Percentiles rank a stretch among this genome's conserved stretches.
phyloP scores from a whole-genome alignment of 2,797 vertebrate genomes.

The Tamandua tetradactyla region DNA sequence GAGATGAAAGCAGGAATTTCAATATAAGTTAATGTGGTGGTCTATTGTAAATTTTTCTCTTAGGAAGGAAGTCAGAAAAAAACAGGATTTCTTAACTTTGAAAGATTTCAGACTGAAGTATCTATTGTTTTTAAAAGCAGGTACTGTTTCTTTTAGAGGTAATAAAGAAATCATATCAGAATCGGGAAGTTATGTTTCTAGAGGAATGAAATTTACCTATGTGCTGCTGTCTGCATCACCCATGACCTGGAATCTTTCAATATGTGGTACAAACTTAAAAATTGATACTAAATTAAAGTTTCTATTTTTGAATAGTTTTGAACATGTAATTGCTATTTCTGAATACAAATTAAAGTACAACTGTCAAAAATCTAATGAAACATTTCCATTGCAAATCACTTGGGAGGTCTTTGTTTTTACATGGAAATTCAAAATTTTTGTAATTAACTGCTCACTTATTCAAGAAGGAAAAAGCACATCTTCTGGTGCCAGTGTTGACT shows the following conservation, averaged over 20 bases:
- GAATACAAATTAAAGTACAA: background rate
- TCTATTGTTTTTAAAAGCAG: background rate
- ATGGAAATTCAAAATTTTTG: background rate
- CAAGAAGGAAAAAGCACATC: background rate
- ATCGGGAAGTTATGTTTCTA: background rate
- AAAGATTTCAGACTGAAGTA: background rate
- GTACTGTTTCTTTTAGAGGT: background rate
- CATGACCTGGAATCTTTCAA: background rate
- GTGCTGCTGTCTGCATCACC: background rate
- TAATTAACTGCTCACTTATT: background rate
- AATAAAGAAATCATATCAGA: background rate
- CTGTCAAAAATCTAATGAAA: background rate
- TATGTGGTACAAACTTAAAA: background rate
- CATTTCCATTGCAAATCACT: background rate
- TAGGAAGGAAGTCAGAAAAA: background rate
- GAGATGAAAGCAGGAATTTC: background rate
- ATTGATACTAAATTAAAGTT: background rate
- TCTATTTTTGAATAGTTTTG: background rate
- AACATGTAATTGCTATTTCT: background rate
- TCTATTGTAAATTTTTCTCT: background rate
- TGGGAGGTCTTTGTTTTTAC: background rate
- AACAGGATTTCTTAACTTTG: background rate
- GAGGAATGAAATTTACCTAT: background rate
- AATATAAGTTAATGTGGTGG: background rate
- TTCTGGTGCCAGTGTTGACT: background rate